phyloP scores from a whole-genome alignment of 2,113 vertebrate species.

The Procavia capensis region DNA sequence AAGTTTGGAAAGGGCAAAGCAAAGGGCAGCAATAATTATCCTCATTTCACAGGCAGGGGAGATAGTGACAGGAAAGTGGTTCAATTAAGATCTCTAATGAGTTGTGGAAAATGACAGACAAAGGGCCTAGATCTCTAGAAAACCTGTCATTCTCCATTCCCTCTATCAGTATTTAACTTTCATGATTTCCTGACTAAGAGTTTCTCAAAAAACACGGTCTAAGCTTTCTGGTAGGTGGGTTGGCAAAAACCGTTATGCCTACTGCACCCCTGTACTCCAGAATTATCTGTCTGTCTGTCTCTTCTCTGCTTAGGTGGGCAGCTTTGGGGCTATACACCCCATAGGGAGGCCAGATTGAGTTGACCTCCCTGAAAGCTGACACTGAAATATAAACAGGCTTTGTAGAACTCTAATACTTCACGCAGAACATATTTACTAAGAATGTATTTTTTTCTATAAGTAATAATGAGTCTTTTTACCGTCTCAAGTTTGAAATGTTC shows the following conservation, averaged over 20 bases:
- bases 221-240: background rate
- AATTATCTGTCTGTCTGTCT: background rate
- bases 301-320: background rate
- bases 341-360: background rate
- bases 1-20: constrained; percentile 74
- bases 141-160: background rate
- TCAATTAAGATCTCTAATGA: constrained; percentile 68
- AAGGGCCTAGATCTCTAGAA: background rate
- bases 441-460: background rate
- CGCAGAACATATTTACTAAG: background rate
- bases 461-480: background rate
- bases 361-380: background rate
- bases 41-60: constrained; percentile 52
- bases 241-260: background rate
- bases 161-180: background rate
- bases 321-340: background rate
- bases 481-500: background rate
- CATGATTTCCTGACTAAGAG: background rate
- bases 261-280: background rate
- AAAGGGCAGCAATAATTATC: constrained; percentile 74
- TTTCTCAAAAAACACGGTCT: background rate
- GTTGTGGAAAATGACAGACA: constrained; percentile 60
- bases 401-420: background rate
- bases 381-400: background rate
- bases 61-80: constrained; percentile 51